phyloP scores from a whole-genome alignment of 2,113 vertebrate genomes.

The Quiscalus mexicanus region DNA sequence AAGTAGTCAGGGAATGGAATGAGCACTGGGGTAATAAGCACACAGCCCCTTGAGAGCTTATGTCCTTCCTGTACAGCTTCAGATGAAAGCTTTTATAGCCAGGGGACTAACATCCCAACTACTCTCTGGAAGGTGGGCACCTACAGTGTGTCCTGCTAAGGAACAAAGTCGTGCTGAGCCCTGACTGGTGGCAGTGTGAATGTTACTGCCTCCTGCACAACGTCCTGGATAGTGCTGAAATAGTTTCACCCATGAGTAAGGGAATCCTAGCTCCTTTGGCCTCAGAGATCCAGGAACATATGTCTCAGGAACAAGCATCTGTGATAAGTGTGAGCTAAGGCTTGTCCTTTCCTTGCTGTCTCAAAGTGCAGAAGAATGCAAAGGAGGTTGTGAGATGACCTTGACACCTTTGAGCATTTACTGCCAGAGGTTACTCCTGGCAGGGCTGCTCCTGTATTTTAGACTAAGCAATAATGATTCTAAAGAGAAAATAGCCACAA shows the following conservation, averaged over 20 bases:
- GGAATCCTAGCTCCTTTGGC: not conserved
- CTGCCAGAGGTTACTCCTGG: not conserved
- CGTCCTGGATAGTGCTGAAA: not conserved
- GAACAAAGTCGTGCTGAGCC: not conserved
- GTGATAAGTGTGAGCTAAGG: not conserved
- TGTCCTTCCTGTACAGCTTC: not conserved
- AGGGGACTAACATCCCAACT: not conserved
- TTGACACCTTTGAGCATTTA: not conserved
- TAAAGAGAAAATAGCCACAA: not conserved
- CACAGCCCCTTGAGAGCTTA: not conserved
- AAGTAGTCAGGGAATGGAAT: not conserved
- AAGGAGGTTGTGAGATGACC: not conserved
- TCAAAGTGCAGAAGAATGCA: not conserved
- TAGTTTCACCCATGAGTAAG: accelerated
- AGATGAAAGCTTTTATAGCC: not conserved
- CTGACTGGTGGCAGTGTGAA: not conserved
- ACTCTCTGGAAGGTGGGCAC: not conserved
- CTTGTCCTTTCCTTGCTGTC: not conserved
- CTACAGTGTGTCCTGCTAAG: not conserved
- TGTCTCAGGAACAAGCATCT: not conserved
- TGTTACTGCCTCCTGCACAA: not conserved
- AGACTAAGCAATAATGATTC: not conserved
- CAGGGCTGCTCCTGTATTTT: not conserved
- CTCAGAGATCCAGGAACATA: not conserved
- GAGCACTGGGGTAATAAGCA: not conserved